Evolutionary conservation across 2,113 vertebrate species (phyloP).

Genomic region (Cyphomyrus plagiostoma): DNA sequence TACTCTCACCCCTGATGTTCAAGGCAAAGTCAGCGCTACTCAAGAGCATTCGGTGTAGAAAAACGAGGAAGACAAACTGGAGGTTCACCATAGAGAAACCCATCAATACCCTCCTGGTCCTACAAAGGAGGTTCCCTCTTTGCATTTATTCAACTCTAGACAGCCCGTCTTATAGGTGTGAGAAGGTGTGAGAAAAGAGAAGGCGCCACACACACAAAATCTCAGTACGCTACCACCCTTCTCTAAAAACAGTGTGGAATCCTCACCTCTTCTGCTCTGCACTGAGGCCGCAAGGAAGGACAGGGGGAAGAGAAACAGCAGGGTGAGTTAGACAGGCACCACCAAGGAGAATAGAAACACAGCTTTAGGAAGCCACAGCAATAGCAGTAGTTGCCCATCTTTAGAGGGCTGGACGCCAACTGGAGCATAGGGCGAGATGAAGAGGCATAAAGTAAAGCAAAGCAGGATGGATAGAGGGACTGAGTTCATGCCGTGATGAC

Average conservation of each 20-base stretch:
- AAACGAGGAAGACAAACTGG: background rate
- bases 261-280: slow-evolving; percentile 99
- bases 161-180: background rate
- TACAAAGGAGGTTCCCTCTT: background rate
- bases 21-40: background rate
- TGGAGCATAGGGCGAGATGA: background rate
- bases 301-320: slow-evolving; percentile 36
- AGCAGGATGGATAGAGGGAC: background rate
- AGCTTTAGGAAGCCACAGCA: background rate
- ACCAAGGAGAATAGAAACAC: slow-evolving; percentile 11
- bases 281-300: slow-evolving; percentile 74
- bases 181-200: background rate
- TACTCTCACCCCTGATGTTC: background rate
- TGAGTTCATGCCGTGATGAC: background rate
- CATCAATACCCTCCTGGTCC: background rate
- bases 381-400: background rate
- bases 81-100: background rate
- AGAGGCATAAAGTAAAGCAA: background rate
- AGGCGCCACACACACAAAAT: background rate
- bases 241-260: slow-evolving; percentile 18
- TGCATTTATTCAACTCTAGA: background rate
- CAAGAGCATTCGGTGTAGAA: background rate
- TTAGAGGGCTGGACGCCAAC: background rate
- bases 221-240: background rate
- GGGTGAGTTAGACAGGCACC: slow-evolving; percentile 32